Conservation (phyloP, 2,113 vertebrate species). For the Nipponia nippon region DNA sequence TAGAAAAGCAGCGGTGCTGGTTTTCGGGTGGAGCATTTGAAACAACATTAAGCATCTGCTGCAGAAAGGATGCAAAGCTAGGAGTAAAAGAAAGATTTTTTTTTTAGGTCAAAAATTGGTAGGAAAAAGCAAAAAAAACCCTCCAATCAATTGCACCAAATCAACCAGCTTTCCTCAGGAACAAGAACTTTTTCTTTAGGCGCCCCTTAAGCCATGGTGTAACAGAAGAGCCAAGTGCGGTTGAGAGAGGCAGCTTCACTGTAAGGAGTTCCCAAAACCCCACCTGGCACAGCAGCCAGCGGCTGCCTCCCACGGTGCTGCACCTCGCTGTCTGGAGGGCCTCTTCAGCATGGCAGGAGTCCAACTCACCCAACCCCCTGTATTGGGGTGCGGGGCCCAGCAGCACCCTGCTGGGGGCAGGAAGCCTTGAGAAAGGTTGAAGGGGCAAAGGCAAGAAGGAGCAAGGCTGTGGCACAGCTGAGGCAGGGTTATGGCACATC, state of each 20-base stretch:
- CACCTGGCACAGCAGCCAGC: rapidly evolving
- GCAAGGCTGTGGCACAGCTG: not conserved
- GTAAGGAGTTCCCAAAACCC: not conserved
- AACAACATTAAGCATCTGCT: not conserved
- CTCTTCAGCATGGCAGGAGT: not conserved
- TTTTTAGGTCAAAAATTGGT: not conserved
- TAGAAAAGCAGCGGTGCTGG: not conserved
- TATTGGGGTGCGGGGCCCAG: too few relatives aligned
- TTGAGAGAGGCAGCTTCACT: not conserved
- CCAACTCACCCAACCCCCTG: not conserved
- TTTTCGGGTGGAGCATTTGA: not conserved
- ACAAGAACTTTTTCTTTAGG: not conserved
- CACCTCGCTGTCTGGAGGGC: not conserved
- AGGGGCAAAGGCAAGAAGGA: not conserved
- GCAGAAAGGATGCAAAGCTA: not conserved
- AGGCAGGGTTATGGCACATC: not conserved
- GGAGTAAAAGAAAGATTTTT: not conserved
- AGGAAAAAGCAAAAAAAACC: not conserved
- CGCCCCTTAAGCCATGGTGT: not conserved
- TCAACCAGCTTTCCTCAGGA: not conserved
- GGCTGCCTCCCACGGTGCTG: not conserved
- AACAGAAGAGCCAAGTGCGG: not conserved
- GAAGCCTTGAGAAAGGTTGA: not conserved
- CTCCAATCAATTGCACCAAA: not conserved
- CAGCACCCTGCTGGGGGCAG: not conserved